Evolutionary conservation across 2,888 invertebrate species (phyloP), one percentile per base, ranked within the genome.

Genomic region (Onchidella celtica): DNA sequence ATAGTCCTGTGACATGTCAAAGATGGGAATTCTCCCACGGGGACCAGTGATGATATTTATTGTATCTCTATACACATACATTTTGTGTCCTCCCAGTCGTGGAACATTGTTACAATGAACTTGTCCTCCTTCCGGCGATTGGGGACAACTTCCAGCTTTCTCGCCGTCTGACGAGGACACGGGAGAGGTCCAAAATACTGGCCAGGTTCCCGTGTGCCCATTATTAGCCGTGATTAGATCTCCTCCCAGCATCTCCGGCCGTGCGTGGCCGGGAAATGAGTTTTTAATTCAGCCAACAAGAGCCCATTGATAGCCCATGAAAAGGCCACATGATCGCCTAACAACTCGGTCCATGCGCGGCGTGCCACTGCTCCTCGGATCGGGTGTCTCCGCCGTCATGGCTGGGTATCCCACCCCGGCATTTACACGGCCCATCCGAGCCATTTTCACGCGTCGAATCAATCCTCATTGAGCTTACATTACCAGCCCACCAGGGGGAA

Each of bases 241-340:
- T 61, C 78, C 70, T 59, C 78, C 78, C 77, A 57, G 70, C 70
- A 40, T 38, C 78, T 70, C 40, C 61, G 40, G 36, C 59, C 70
- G 61, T 14, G 70, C 78, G 78, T 69, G 63, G 66, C 61, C 63
- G 59, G 69, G 83, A 84, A 85, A 85, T 85, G 80, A 83, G 85
- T 84, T 85, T 85, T 85, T 85, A 85, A 85, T 84, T 85, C 85
- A 85, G 80, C 83, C 84, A 78, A 79, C 85, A 83, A 83, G 78
- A 66, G 66, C 70, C 69, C 70, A 78, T 78, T 78, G 38, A 78
- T 40, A 24, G 55, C 17, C 57, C n/a, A 21, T 77, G 68, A 77
- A 77, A 47, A 36, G 78, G 78, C 40, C 78, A 61, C 78, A 75
- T 68, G 77, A 77, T 68, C 68, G 68, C 2, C 14, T 29, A 24